phyloP scores from a whole-genome alignment of 2,888 invertebrate genomes.

The Gymnocheta viridis region DNA sequence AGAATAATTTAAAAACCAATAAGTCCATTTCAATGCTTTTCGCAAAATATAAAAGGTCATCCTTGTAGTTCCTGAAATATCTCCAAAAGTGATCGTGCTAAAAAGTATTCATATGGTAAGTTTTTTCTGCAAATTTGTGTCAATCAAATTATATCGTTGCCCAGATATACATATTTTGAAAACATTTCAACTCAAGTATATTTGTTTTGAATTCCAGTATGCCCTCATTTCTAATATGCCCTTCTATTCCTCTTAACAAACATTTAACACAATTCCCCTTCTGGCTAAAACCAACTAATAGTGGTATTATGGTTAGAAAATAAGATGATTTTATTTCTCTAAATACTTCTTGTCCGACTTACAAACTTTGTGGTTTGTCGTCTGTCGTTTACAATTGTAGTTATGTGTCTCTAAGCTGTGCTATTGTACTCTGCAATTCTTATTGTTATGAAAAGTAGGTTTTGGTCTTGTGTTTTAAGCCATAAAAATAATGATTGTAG shows the following conservation, averaged over 20 bases:
- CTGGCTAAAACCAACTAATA: background rate
- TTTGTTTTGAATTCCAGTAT: too few relatives aligned
- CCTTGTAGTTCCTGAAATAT: too few relatives aligned
- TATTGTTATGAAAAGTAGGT: conserved; percentile 27
- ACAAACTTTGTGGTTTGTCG: conserved; percentile 2
- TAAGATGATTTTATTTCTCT: background rate
- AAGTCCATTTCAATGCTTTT: too few relatives aligned
- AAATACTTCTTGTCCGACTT: background rate
- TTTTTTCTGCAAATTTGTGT: too few relatives aligned
- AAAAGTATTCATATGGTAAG: too few relatives aligned
- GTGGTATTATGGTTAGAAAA: background rate
- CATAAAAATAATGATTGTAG: conserved; percentile 31
- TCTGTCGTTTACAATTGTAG: conserved; percentile 7
- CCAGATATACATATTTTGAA: background rate
- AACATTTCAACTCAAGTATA: too few relatives aligned
- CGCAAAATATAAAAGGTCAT: too few relatives aligned
- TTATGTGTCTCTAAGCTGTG: background rate
- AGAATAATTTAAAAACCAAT: too few relatives aligned
- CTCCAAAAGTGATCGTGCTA: too few relatives aligned
- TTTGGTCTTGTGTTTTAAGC: conserved; percentile 31
- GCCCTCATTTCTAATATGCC: background rate
- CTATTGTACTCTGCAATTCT: background rate
- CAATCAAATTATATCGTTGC: too few relatives aligned
- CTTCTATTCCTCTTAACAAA: background rate
- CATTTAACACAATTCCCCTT: background rate